Base-by-base conservation (phyloP, 1,140 invertebrate genomes). In the Rhagoletis pomonella region DNA sequence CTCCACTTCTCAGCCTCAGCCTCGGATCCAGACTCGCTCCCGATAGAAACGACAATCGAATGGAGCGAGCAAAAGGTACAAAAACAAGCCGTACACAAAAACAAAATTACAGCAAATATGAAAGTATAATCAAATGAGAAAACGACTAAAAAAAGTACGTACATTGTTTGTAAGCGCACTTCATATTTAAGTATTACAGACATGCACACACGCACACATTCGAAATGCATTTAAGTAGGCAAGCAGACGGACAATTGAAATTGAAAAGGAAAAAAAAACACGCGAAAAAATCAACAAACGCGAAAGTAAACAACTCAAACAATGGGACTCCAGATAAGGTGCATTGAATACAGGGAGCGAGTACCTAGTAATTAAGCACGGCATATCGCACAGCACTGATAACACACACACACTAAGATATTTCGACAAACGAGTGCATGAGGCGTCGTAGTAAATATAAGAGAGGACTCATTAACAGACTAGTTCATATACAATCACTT, bases 281-380 rank as follows among this genome's bases (percentile, higher is more conserved):
- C 3, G 14, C 39, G 29, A 73, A 73, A 47, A 77, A 77, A 19
- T 55, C 42, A 81, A 81, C n/a, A 81, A 81, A 55, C 73, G 19
- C 14, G 55, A 42, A 81, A 55, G 47, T 55, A 29, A 50, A 81
- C 67, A 81, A 81, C 47, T 55, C 19, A 81, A 81, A 81, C 73
- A 81, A 55, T 81, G 50, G 47, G 7, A 81, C 50, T n/a, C 47
- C 73, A 81, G 73, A 81, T 81, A 81, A 81, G 73, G 55, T 55
- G 73, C 44, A 19, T 4, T n/a, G n/a, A 29, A 81, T 81, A 47
- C 55, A 81, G 17, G 17, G 7, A 29, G 44, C 50, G 73, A 29
- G 73, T 55, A 81, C 9, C 44, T 73, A 44, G 44, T 81, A 62
- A 62, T 62, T 62, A 58, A 81, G 50, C 50, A 9, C 50, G 50